phyloP scores from a whole-genome alignment of 2,888 invertebrate genomes.

The Nebria salina region DNA sequence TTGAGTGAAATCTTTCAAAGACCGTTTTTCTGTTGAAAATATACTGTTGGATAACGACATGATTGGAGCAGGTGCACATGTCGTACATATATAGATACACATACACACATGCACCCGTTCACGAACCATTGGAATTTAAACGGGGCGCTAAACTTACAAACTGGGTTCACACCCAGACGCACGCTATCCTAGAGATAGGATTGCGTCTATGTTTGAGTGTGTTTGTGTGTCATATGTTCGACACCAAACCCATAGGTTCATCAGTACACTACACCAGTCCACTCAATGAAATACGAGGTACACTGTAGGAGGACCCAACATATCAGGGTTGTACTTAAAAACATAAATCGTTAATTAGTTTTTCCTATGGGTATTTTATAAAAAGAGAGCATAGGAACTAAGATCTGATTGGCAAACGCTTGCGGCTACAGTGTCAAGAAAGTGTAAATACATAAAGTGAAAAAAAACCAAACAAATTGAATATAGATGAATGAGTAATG shows the following conservation, averaged over 20 bases:
- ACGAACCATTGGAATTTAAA: slow-evolving; percentile 18
- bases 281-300: slow-evolving; percentile 14
- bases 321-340: neutral
- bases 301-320: slow-evolving; percentile 12
- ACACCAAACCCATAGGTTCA: slow-evolving; percentile 31
- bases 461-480: no score
- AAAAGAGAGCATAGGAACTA: no score
- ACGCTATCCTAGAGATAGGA: neutral
- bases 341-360: neutral
- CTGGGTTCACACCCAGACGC: slow-evolving; percentile 30
- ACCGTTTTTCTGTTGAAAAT: slow-evolving; percentile 24
- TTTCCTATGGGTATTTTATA: neutral
- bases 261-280: slow-evolving; percentile 19
- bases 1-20: slow-evolving; percentile 29
- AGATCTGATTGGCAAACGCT: no score
- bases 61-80: slow-evolving; percentile 34
- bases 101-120: slow-evolving; percentile 16
- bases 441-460: no score
- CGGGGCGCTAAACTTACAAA: slow-evolving; percentile 19
- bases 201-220: neutral
- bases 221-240: slow-evolving; percentile 31
- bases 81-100: neutral
- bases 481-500: no score
- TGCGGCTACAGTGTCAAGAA: no score
- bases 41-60: slow-evolving; percentile 14